phyloP scores from a whole-genome alignment of 2,113 vertebrate genomes.

The Notarius lentiginosus region DNA sequence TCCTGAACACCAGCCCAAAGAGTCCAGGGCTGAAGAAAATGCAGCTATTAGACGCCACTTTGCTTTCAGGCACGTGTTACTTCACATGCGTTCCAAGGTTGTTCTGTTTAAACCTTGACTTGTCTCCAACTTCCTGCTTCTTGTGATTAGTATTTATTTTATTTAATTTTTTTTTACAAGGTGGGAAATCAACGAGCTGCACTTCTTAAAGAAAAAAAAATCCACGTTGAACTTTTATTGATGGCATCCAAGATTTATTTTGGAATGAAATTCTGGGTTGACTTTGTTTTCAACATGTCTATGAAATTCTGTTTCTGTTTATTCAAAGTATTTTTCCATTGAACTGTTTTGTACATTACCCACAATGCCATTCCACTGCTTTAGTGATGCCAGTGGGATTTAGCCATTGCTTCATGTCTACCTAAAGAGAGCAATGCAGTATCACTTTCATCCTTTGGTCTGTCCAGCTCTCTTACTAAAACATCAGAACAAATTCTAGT shows the following conservation, averaged over 20 bases:
- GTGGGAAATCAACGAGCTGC: neutral
- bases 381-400: neutral
- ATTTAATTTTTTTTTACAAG: neutral
- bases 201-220: neutral
- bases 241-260: neutral
- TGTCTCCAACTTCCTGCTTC: neutral
- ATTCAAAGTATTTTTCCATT: neutral
- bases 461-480: too few relatives aligned
- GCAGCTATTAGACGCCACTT: constrained; percentile 6
- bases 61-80: neutral
- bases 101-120: neutral
- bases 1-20: constrained; percentile 37
- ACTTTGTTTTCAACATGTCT: neutral
- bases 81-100: neutral
- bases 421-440: neutral
- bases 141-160: neutral
- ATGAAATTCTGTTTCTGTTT: neutral
- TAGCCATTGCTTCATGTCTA: neutral
- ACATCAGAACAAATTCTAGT: too few relatives aligned
- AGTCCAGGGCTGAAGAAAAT: neutral
- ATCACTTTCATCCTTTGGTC: neutral
- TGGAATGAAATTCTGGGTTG: neutral
- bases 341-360: neutral
- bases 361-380: neutral
- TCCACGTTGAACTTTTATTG: neutral